Base-by-base conservation (phyloP, 2,797 vertebrate genomes). In the Dendrocincla fuliginosa region DNA sequence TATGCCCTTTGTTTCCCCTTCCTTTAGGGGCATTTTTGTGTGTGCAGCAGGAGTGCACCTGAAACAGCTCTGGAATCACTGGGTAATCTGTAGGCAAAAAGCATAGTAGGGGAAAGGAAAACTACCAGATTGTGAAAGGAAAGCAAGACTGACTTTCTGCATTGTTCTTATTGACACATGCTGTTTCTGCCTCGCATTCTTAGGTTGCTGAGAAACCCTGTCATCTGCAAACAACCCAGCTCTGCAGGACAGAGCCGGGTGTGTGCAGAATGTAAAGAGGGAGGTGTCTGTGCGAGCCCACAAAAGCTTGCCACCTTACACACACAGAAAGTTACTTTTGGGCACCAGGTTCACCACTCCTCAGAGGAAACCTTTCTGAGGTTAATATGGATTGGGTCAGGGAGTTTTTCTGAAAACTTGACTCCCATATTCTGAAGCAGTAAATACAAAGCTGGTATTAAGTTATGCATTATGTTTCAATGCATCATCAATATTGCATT, bases 171-270 rank as follows among this genome's bases (percentile, higher is more conserved):
- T 15, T 84, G 71, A 74, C 65, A 81, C 82, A 69, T 41, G 55
- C 64, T 85, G 39, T 68, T 93, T 92, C 49, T 91, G 56, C 65
- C 89, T 89, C n/a, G 28, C 86, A 35, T 94, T 90, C 88, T 80
- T 52, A 84, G 0, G 4, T 71, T 91, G 76, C 95, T 78, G 89
- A 96, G 95, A 89, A 90, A 85, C 78, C 39, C 89, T 92, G 87
- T 90, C 53, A 64, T 94, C 68, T 81, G 90, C 88, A 95, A 95
- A 96, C 89, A 94, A 84, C 88, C 5, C 89, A 80, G 73, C 67
- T 93, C 65, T 50, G 67, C 65, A 41, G 53, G 56, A 76, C 30
- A 41, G 63, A 69, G 59, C 63, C 13, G 50, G 55, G 70, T 55
- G 78, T 68, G 64, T 56, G 49, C 73, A 49, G 82, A 92, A 85